Conservation (phyloP, 2,797 vertebrate genomes). For the Oreochromis mossambicus region DNA sequence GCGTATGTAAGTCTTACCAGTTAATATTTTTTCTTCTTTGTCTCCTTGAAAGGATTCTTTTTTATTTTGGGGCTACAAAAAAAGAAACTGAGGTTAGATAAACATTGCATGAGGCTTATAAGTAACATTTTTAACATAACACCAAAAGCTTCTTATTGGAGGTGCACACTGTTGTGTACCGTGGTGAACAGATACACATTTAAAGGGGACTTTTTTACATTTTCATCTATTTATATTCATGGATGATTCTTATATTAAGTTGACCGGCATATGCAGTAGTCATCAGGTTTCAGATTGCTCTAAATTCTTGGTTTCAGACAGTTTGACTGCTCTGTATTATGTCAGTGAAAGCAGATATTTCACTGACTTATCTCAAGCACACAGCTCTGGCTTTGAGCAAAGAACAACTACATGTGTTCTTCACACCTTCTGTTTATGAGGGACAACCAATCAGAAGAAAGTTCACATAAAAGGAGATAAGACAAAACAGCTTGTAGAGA, state of each 20-base stretch:
- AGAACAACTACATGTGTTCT: not conserved
- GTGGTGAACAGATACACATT: not conserved
- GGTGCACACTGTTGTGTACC: not conserved
- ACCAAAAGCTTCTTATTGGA: not conserved
- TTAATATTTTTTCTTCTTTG: conserved; percentile 9
- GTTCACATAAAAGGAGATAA: not conserved
- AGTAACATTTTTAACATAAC: not conserved
- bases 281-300: not conserved
- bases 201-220: not conserved
- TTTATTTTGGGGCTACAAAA: conserved; percentile 1
- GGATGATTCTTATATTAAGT: not conserved
- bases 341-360: not conserved
- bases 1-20: conserved; percentile 26
- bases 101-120: not conserved
- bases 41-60: conserved; percentile 14
- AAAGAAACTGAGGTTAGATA: not conserved
- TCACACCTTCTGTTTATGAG: not conserved
- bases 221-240: not conserved
- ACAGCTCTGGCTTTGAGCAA: not conserved
- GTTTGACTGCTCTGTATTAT: not conserved
- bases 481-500: not conserved
- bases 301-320: not conserved
- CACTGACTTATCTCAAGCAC: not conserved
- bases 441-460: not conserved
- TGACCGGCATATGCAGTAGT: not conserved